Percentiles rank a stretch among this genome's conserved stretches.
Evolutionary conservation across 2,113 vertebrate species (phyloP).

Genomic region (Epinephelus lanceolatus): DNA sequence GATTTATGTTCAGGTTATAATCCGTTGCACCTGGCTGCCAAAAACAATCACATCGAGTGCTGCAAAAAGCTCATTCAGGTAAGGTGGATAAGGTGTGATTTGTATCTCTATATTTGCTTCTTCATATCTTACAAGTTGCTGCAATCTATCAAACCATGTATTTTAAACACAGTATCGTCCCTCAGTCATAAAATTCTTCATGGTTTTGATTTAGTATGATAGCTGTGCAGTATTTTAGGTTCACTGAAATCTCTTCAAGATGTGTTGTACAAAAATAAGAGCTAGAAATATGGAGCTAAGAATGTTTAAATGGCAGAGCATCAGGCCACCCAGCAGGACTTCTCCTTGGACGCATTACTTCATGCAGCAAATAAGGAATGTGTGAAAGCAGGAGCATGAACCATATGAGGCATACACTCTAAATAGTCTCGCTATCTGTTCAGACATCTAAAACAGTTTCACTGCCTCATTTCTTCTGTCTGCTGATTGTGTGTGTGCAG

Average conservation of each 20-base stretch:
- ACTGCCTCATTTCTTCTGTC: slow-evolving; percentile 38
- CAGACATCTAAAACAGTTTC: slow-evolving; percentile 27
- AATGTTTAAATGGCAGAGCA: slow-evolving; percentile 22
- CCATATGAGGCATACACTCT: slow-evolving; percentile 4
- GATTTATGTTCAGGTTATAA: slow-evolving; percentile 86
- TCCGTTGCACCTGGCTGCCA: slow-evolving; percentile 94
- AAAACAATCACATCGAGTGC: slow-evolving; percentile 92
- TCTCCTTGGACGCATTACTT: neutral
- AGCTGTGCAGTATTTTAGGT: neutral
- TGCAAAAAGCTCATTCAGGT: slow-evolving; percentile 94
- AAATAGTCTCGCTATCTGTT: slow-evolving; percentile 4
- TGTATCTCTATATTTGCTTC: neutral
- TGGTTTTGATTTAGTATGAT: neutral
- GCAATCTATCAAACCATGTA: neutral
- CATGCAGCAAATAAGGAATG: slow-evolving; percentile 10
- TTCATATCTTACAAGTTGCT: neutral
- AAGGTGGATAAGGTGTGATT: slow-evolving; percentile 42
- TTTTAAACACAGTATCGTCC: neutral
- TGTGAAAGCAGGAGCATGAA: slow-evolving; percentile 28
- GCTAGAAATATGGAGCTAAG: slow-evolving; percentile 12
- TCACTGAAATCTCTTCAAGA: slow-evolving; percentile 19
- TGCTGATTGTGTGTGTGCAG: slow-evolving; percentile 36
- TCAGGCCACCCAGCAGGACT: slow-evolving; percentile 8
- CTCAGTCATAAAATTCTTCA: neutral
- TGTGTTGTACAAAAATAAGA: slow-evolving; percentile 5